Percentiles rank a stretch among this genome's conserved stretches.
phyloP scores from a whole-genome alignment of 2,797 vertebrate species.

The Rhabdomys pumilio region DNA sequence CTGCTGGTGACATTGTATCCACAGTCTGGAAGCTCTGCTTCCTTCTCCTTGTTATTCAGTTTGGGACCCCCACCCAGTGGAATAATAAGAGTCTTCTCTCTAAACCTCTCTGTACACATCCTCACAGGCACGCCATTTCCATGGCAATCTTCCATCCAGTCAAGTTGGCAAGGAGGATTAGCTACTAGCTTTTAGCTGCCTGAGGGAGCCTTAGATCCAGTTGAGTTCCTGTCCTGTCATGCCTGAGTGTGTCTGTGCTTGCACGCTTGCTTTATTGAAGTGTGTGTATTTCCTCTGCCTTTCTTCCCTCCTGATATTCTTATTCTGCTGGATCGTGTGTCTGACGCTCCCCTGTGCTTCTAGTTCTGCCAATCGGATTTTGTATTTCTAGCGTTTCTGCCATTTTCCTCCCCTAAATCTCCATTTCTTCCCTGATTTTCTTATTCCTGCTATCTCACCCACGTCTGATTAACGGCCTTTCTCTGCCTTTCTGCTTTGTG shows the following conservation, averaged over 20 bases:
- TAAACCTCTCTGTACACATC: background rate
- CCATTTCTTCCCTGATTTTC: background rate
- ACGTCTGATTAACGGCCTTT: too few species aligned
- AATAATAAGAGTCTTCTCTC: background rate
- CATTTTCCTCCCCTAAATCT: background rate
- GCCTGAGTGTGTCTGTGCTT: background rate
- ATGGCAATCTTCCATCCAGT: background rate
- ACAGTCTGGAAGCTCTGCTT: background rate
- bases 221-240: background rate
- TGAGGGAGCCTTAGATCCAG: background rate
- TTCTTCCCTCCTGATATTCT: background rate
- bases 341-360: too few species aligned
- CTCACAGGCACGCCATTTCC: background rate
- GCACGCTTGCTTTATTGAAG: too few species aligned
- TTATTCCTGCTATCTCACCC: background rate
- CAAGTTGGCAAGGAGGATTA: background rate
- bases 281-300: background rate
- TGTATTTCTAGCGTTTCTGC: background rate
- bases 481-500: background rate
- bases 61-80: background rate
- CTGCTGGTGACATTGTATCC: background rate
- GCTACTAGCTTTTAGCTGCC: background rate
- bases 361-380: background rate
- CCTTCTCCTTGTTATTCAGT: background rate
- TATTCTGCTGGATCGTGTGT: background rate